These are phyloP conservation scores for Myotis pilosus DNA, from an alignment of 2,797 vertebrate genomes.

Conservation along the genomic window DNA sequence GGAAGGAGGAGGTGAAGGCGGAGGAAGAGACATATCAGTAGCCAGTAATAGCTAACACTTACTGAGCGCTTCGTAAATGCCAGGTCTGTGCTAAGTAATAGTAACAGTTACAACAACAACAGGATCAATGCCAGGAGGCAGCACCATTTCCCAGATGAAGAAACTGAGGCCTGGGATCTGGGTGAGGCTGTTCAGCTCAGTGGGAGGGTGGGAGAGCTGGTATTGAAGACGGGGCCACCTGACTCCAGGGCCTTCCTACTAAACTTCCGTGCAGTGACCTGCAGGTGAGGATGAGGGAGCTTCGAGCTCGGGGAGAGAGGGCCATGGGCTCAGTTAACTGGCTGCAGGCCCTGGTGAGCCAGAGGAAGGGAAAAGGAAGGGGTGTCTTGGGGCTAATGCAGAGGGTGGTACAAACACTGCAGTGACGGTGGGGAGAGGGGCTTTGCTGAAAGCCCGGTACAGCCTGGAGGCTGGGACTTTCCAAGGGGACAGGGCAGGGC, in stretches of 20 bases:
- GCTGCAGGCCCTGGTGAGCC: not conserved
- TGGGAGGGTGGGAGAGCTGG: not conserved
- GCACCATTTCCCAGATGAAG: not conserved
- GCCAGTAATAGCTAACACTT: not conserved
- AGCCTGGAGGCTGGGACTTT: not conserved
- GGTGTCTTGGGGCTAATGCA: not conserved
- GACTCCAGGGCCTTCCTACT: not conserved
- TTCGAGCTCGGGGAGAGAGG: not conserved
- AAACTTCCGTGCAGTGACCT: not conserved
- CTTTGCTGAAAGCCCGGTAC: not conserved
- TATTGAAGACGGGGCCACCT: not conserved
- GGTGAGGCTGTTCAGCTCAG: not conserved
- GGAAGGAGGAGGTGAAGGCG: not conserved
- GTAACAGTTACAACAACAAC: not conserved
- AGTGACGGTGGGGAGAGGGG: too few species aligned
- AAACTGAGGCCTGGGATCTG: not conserved
- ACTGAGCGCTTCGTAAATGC: not conserved
- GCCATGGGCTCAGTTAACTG: rapidly evolving
- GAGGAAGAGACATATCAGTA: not conserved
- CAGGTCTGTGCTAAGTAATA: not conserved
- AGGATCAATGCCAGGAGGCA: not conserved
- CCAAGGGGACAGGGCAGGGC: too few species aligned
- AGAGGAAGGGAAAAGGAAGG: not conserved
- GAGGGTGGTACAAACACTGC: not conserved
- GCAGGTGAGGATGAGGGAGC: not conserved